Base-by-base conservation (phyloP, 2,797 vertebrate genomes). In the Rhinatrema bivittatum region DNA sequence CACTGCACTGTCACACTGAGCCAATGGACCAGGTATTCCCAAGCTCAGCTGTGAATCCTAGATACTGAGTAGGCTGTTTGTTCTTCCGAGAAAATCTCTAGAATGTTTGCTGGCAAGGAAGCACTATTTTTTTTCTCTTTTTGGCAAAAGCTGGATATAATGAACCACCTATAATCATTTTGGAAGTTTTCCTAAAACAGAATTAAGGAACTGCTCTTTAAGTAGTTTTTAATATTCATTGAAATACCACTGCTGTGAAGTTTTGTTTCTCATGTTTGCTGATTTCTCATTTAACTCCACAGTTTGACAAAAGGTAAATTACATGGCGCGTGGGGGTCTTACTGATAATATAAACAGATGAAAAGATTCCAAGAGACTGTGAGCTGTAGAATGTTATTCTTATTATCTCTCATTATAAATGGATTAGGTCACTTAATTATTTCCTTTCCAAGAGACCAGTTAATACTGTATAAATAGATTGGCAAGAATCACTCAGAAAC, bases 251-350 rank as follows among this genome's bases (percentile, higher is more conserved):
- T 43, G 9, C 34, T 25, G 11, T 7, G 15, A 36, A 41, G 15
- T 38, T 36, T 36, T 29, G 10, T 39, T 5, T 38, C 25, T 25
- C 25, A 36, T 15, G 21, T 36, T 20, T 5, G 22, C n/a, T 48
- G 7, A 32, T 31, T 53, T 30, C 7, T 25, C 22, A 23, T 29
- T 44, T 14, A 28, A 31, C 16, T 7, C 27, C 35, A 36, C 40
- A 46, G 49, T 39, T 48, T 43, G 21, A 32, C 25, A 36, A 37
- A 36, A 40, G 27, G 28, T 29, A 53, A 42, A 42, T 48, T 33
- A 11, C 13, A 23, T 15, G 19, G 22, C 40, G 6, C 8, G 3
- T 16, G 43, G 31, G 39, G 14, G 9, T 45, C 15, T 44, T 46
- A 34, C 12, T 39, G 32, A 29, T 24, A 25, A 3, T 39, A 9